phyloP scores from a whole-genome alignment of 2,888 invertebrate genomes.

The Drosophila meridiana region DNA sequence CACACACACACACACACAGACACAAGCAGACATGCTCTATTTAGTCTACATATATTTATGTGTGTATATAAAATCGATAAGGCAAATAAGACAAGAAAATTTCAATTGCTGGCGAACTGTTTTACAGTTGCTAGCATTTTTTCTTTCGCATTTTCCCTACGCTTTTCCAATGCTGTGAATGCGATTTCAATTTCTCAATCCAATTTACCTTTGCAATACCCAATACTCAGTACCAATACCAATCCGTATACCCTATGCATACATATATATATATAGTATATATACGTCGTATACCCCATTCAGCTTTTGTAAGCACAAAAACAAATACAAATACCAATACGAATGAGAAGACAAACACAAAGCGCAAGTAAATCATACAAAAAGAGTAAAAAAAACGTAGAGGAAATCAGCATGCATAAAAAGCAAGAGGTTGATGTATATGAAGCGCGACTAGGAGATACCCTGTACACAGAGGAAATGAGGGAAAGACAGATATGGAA shows the following conservation, averaged over 20 bases:
- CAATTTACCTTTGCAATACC: constrained; percentile 75
- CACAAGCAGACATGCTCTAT: constrained; percentile 13
- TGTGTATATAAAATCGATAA: constrained; percentile 63
- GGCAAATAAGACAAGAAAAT: constrained; percentile 65
- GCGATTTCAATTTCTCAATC: constrained; percentile 79
- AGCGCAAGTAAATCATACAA: constrained; percentile 66
- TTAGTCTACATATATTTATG: constrained; percentile 8
- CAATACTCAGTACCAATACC: constrained; percentile 11
- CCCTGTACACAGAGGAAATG: neutral
- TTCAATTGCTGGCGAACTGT: constrained; percentile 45
- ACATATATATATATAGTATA: constrained; percentile 1
- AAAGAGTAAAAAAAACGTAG: constrained; percentile 14
- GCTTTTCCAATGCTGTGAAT: constrained; percentile 54
- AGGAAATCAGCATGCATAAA: constrained; percentile 65
- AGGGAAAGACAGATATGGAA: neutral
- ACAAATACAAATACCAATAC: constrained; percentile 29
- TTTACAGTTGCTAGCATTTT: constrained; percentile 37
- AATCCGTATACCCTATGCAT: constrained; percentile 12
- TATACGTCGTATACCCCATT: constrained; percentile 9
- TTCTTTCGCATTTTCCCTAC: constrained; percentile 15
- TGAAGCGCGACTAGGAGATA: neutral
- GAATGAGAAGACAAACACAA: constrained; percentile 63
- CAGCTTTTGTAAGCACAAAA: constrained; percentile 28
- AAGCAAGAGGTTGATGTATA: constrained; percentile 7
- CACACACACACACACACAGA: constrained; percentile 2